phyloP scores from a whole-genome alignment of 2,888 invertebrate species.

The Stegophylla sp. region DNA sequence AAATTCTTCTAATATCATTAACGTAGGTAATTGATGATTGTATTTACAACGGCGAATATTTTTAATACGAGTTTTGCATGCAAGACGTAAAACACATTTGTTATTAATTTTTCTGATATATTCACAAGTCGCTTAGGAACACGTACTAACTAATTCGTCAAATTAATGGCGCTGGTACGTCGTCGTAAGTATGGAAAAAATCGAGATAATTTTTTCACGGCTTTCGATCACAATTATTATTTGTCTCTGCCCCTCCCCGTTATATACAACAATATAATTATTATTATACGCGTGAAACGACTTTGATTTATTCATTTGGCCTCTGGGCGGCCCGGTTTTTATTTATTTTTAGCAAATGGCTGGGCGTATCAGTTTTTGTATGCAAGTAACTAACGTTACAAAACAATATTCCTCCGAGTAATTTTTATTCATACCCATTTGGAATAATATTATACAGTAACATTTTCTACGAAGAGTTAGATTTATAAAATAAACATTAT shows the following conservation, averaged over 20 bases:
- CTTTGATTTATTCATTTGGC: slow-evolving; percentile 23
- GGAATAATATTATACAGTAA: too few species aligned
- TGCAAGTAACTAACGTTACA: not conserved
- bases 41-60: not conserved
- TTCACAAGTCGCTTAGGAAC: slow-evolving; percentile 6
- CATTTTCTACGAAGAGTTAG: too few species aligned
- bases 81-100: not conserved
- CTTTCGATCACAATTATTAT: not conserved
- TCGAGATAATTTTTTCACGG: not conserved
- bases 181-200: not conserved
- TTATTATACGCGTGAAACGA: not conserved
- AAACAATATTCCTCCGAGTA: too few species aligned
- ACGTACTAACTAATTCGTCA: slow-evolving; percentile 11
- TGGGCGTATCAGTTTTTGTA: not conserved
- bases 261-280: not conserved
- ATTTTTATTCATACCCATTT: too few species aligned
- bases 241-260: not conserved
- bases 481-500: too few species aligned
- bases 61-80: slow-evolving; percentile 12
- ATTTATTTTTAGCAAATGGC: not conserved
- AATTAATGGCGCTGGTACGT: not conserved
- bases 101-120: not conserved
- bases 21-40: too few species aligned
- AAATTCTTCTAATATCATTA: too few species aligned
- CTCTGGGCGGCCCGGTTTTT: slow-evolving; percentile 25